Evolutionary conservation across 1,140 invertebrate species (phyloP), one percentile per base, ranked within the genome.

Genomic region (Oedothorax gibbosus): DNA sequence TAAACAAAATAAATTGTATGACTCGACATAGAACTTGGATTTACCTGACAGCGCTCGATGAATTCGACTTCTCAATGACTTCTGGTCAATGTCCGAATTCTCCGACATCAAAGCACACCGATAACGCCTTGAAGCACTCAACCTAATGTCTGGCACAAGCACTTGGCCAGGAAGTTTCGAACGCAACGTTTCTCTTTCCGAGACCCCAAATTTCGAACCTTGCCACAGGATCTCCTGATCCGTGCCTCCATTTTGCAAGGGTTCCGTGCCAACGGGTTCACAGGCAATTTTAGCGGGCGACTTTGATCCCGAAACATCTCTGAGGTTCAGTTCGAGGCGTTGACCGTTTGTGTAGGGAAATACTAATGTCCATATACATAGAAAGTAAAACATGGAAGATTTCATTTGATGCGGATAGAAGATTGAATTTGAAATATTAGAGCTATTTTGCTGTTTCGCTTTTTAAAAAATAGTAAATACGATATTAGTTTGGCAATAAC

Each of bases 151-250:
- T 7, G 68, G 69, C 10, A 71, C 7, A 3, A 53, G 54, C 10
- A 20, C 20, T 0, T 53, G 15, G 7, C 15, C 69, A 20, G 69
- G 69, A 12, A 71, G 9, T 18, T 12, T 1, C 15, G n/a, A 8
- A 4, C 69, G 69, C n/a, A 71, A 10, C 14, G 18, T 71, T n/a
- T 71, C 20, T n/a, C 69, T 51, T 15, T 71, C 50, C 7, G n/a
- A n/a, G 10, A 18, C 20, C 54, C 69, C 69, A 9, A 71, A 18
- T 71, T 71, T 71, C 8, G 69, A 71, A 9, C 69, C 69, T 71
- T 51, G 15, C 69, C 69, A 71, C 69, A 14, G 50, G 8, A 71
- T 54, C 15, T 53, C 18, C 0, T 71, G 69, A n/a, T 71, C 69
- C 15, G n/a, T 71, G 15, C 8, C 50, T 3, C 8, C 6, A 3